Evolutionary conservation across 2,797 vertebrate genomes (phyloP).

Genomic region (Pachyuromys duprasi): DNA sequence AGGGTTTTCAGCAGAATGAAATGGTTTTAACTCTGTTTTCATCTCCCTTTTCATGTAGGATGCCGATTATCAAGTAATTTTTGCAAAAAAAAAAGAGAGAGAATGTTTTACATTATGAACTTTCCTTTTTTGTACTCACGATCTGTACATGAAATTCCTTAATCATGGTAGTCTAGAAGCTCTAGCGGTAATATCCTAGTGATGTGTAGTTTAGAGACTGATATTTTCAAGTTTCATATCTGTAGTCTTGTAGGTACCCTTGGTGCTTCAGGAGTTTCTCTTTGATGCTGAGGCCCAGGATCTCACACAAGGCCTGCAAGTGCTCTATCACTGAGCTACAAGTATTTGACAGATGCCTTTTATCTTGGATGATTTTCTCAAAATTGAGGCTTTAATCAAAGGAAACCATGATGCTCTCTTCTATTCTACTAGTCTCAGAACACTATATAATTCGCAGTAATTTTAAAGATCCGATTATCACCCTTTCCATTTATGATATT

Average conservation of each 20-base stretch:
- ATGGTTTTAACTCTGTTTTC: neutral
- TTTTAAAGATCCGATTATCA: neutral
- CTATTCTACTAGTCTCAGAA: neutral
- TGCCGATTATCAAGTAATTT: neutral
- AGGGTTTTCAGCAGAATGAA: neutral
- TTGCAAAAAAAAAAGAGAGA: neutral
- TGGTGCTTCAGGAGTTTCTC: neutral
- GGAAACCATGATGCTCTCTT: neutral
- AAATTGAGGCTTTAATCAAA: constrained; percentile 5
- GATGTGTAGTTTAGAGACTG: neutral
- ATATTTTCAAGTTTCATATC: neutral
- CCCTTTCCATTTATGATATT: neutral
- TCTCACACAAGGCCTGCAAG: too few relatives aligned
- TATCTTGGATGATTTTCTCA: neutral
- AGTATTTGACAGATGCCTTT: neutral
- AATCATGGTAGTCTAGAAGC: neutral
- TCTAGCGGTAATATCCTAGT: neutral
- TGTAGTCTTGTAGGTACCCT: neutral
- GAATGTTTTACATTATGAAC: neutral
- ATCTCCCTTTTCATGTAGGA: neutral
- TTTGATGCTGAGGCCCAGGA: neutral
- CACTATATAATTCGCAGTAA: neutral
- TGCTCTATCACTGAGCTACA: neutral
- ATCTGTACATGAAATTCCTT: neutral
- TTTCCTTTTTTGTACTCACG: neutral